These are phyloP conservation scores for Pedetes capensis DNA, from an alignment of 2,113 vertebrate species.

Conservation along the genomic window DNA sequence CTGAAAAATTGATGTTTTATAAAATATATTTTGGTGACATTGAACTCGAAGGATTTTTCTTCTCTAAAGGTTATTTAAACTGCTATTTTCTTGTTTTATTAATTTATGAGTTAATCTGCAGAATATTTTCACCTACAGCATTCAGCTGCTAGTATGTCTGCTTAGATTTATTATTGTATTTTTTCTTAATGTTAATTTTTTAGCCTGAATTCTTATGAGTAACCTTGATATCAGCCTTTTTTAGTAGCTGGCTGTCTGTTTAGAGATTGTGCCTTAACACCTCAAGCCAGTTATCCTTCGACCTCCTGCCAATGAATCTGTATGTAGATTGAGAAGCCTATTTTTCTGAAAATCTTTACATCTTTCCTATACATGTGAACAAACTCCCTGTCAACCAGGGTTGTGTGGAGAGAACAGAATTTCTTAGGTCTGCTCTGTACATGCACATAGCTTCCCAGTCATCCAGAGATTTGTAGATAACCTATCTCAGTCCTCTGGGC, in stretches of 20 bases:
- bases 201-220: neutral
- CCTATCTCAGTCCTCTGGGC: no score
- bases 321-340: neutral
- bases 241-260: neutral
- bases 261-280: neutral
- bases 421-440: neutral
- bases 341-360: neutral
- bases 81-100: neutral
- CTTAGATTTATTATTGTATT: neutral
- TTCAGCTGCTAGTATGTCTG: neutral
- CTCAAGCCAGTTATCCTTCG: neutral
- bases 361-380: neutral
- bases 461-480: neutral
- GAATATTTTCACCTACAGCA: no score
- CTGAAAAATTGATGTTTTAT: neutral
- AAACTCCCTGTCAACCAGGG: neutral
- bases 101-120: neutral
- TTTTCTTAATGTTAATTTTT: neutral
- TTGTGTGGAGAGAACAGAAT: neutral
- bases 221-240: neutral
- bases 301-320: neutral
- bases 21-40: neutral
- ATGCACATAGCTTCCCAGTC: neutral
- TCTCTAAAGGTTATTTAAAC: neutral
- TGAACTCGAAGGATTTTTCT: neutral